These are phyloP conservation scores for Phycodurus eques DNA, from an alignment of 2,113 vertebrate species.

Conservation along the genomic window DNA sequence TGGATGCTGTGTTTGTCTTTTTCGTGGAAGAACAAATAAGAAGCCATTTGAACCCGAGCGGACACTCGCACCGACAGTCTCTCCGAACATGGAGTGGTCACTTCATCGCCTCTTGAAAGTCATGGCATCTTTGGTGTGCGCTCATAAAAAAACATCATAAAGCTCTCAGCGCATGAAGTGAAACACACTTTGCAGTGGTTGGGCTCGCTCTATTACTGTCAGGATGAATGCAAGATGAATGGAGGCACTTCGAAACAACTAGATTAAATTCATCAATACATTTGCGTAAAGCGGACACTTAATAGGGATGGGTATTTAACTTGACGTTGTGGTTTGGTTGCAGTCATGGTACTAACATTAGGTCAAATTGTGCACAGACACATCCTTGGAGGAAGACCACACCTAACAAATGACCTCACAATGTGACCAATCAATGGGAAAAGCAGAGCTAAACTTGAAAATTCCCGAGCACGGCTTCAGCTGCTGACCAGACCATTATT, in stretches of 20 bases:
- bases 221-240: conserved; percentile 31
- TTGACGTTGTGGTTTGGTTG: conserved; percentile 30
- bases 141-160: conserved; percentile 46
- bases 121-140: conserved; percentile 18
- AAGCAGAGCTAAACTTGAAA: conserved; percentile 55
- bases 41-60: conserved; percentile 33
- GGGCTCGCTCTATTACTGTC: conserved; percentile 19
- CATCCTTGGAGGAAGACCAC: conserved; percentile 26
- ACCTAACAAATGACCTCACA: conserved; percentile 36
- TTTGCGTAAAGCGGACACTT: conserved; percentile 33
- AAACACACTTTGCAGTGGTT: conserved; percentile 17
- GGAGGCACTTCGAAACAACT: conserved; percentile 11
- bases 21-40: conserved; percentile 62
- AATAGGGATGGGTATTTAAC: conserved; percentile 26
- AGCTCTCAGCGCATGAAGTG: conserved; percentile 45
- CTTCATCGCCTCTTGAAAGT: conserved; percentile 38
- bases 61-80: conserved; percentile 41
- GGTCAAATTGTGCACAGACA: conserved; percentile 12
- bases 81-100: conserved; percentile 42
- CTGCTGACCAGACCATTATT: conserved; percentile 71
- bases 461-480: conserved; percentile 48
- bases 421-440: conserved; percentile 39
- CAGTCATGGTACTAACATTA: conserved; percentile 25
- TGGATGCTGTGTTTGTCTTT: conserved; percentile 30
- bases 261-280: conserved; percentile 41